phyloP scores from a whole-genome alignment of 2,113 vertebrate species.

The Circaetus gallicus region DNA sequence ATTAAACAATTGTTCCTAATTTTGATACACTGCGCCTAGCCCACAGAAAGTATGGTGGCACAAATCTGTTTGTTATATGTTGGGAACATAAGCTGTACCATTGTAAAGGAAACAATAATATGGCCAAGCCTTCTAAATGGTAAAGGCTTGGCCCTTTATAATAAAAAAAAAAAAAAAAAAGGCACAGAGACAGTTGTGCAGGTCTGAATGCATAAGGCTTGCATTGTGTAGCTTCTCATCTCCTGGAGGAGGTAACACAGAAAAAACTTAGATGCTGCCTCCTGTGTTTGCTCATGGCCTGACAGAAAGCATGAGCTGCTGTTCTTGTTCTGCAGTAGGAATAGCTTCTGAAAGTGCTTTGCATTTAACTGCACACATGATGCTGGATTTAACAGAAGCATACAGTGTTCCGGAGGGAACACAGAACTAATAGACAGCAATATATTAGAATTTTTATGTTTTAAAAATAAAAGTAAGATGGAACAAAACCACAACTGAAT shows the following conservation, averaged over 20 bases:
- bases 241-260: not conserved
- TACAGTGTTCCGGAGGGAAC: not conserved
- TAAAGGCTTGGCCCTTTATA: not conserved
- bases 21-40: not conserved
- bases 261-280: not conserved
- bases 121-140: not conserved
- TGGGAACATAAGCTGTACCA: not conserved
- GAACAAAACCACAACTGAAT: not conserved
- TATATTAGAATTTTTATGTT: not conserved
- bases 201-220: not conserved
- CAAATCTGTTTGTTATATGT: not conserved
- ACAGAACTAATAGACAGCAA: not conserved
- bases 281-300: not conserved
- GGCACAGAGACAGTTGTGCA: not conserved
- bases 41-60: not conserved
- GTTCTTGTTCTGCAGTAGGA: not conserved
- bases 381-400: not conserved
- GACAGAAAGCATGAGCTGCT: not conserved
- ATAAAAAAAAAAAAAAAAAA: too few species aligned
- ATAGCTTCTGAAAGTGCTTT: not conserved
- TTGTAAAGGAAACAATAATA: not conserved
- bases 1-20: not conserved
- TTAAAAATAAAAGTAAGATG: not conserved
- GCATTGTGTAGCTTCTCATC: not conserved
- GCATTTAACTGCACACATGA: not conserved